phyloP scores from a whole-genome alignment of 1,140 invertebrate genomes.

The Sycophaga agraensis region DNA sequence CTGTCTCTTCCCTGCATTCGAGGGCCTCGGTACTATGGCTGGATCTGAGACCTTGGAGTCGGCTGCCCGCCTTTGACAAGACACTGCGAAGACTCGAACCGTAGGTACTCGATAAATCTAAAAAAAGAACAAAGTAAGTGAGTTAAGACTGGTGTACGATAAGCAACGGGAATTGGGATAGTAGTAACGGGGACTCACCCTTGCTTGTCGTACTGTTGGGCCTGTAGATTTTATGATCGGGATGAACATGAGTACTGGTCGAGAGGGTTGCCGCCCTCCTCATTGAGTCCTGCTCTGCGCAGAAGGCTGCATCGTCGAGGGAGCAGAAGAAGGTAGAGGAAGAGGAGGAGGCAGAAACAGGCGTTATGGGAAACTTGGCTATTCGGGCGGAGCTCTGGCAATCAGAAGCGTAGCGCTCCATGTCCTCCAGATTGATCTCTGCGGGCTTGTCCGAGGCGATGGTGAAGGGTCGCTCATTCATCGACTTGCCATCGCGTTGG shows the following conservation, averaged over 20 bases:
- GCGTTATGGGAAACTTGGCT: slow-evolving; percentile 51
- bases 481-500: slow-evolving; percentile 53
- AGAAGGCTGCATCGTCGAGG: slow-evolving; percentile 54
- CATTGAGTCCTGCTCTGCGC: slow-evolving; percentile 52
- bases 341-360: slow-evolving; percentile 34
- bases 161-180: too few species aligned
- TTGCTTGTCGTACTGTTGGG: slow-evolving; percentile 42
- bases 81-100: slow-evolving; percentile 42
- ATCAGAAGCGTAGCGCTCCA: slow-evolving; percentile 61
- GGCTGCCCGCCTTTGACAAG: slow-evolving; percentile 47
- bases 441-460: slow-evolving; percentile 66
- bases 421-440: slow-evolving; percentile 59
- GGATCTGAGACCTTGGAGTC: slow-evolving; percentile 46
- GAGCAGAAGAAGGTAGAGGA: slow-evolving; percentile 51
- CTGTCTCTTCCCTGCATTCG: slow-evolving; percentile 42
- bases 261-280: slow-evolving; percentile 10
- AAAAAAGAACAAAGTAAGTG: too few species aligned
- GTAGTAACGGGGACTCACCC: too few species aligned
- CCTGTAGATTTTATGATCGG: slow-evolving; percentile 77
- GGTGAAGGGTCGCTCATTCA: slow-evolving; percentile 66
- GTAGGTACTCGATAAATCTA: too few species aligned
- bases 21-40: slow-evolving; percentile 54
- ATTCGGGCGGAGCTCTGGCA: slow-evolving; percentile 56
- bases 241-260: slow-evolving; percentile 62
- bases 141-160: too few species aligned